A percentile compares a stretch with the other conserved stretches of the same genome.
Conservation (phyloP, 2,113 vertebrate genomes). For the Pycnonotus jocosus region DNA sequence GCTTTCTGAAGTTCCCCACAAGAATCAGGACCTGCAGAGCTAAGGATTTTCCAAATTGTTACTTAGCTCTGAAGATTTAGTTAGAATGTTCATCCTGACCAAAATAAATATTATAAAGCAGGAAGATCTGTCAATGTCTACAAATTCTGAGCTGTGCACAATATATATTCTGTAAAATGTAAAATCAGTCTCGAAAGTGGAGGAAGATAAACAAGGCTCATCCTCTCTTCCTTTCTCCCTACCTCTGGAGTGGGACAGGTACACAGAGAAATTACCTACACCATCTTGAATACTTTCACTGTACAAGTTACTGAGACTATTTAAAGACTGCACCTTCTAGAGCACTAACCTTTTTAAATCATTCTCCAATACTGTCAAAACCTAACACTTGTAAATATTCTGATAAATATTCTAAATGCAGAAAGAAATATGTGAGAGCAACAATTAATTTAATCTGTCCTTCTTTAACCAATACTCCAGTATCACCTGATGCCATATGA, state of each 20-base stretch:
- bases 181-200: background rate
- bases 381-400: background rate
- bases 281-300: background rate
- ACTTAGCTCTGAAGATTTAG: background rate
- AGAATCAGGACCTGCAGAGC: background rate
- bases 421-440: background rate
- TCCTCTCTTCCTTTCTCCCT: background rate
- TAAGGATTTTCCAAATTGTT: background rate
- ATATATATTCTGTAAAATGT: background rate
- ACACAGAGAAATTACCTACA: background rate
- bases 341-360: background rate
- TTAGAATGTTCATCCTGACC: background rate
- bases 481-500: background rate
- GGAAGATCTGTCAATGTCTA: background rate
- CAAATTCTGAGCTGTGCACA: background rate
- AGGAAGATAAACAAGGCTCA: background rate
- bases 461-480: background rate
- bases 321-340: background rate
- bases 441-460: background rate
- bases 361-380: background rate
- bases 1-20: background rate
- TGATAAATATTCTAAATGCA: no score
- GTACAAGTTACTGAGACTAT: background rate
- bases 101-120: background rate
- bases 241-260: background rate